Evolutionary conservation across 2,113 vertebrate genomes (phyloP).

Genomic region (Cheilinus undulatus): DNA sequence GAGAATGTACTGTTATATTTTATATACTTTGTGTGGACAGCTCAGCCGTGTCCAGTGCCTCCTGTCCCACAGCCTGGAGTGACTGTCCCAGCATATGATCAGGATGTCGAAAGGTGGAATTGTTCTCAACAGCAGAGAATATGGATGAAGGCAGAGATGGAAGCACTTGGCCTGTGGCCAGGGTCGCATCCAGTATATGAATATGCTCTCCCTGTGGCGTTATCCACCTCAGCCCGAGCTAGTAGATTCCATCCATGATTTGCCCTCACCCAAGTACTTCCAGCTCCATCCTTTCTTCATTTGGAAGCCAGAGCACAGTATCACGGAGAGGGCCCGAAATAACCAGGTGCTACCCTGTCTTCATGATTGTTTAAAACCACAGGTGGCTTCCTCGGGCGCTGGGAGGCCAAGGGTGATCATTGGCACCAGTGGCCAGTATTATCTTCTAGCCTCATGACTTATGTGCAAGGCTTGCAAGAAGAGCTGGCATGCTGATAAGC

Average conservation of each 20-base stretch:
- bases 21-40: background rate
- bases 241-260: background rate
- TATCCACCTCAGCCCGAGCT: slow-evolving; percentile 8
- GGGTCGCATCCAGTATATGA: background rate
- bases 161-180: slow-evolving; percentile 5
- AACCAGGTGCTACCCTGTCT: background rate
- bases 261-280: background rate
- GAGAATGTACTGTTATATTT: background rate
- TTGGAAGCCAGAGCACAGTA: background rate
- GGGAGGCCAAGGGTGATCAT: background rate
- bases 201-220: slow-evolving; percentile 7
- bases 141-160: slow-evolving; percentile 20
- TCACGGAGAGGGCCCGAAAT: background rate
- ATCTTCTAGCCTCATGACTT: background rate
- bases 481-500: background rate
- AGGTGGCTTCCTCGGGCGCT: background rate
- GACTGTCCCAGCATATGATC: background rate
- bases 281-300: slow-evolving; percentile 7
- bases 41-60: background rate
- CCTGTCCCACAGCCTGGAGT: background rate
- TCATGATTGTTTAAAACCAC: background rate
- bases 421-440: background rate
- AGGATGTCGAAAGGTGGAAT: slow-evolving; percentile 15
- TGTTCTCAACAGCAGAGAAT: background rate
- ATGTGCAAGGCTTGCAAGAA: background rate